Evolutionary conservation across 2,113 vertebrate species (phyloP).

Genomic region (Plecotus auritus): DNA sequence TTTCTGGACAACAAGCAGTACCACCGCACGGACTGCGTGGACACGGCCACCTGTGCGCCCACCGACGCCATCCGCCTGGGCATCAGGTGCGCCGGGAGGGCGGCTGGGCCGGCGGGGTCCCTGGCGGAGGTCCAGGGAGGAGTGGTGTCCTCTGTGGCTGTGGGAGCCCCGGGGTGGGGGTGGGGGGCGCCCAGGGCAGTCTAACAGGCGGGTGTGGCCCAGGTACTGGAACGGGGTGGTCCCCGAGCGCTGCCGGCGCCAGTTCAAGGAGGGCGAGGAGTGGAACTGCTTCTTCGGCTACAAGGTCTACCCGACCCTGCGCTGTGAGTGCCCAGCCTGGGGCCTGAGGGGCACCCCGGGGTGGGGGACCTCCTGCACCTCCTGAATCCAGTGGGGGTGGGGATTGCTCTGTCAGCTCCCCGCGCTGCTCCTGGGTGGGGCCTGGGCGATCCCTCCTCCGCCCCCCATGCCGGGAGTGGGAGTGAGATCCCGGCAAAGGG

Average conservation of each 20-base stretch:
- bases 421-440: not conserved
- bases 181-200: not conserved
- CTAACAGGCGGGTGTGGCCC: not conserved
- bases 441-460: no score
- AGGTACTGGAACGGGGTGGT: conserved; percentile 96
- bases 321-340: conserved; percentile 83
- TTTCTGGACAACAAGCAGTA: conserved; percentile 99
- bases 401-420: not conserved
- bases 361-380: not conserved
- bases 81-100: conserved; percentile 85
- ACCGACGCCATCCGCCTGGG: conserved; percentile 96
- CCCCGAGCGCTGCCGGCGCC: conserved; percentile 90
- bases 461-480: not conserved
- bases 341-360: rapidly evolving
- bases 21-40: conserved; percentile 91
- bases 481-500: not conserved
- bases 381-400: not conserved
- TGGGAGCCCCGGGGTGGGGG: rapidly evolving
- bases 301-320: conserved; percentile 95
- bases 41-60: conserved; percentile 90
- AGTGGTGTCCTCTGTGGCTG: not conserved
- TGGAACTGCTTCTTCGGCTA: conserved; percentile 99
- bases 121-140: rapidly evolving
- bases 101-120: not conserved
- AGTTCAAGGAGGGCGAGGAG: conserved; percentile 92